Evolutionary conservation across 2,113 vertebrate genomes (phyloP).

Genomic region (Cinclus mexicanus): DNA sequence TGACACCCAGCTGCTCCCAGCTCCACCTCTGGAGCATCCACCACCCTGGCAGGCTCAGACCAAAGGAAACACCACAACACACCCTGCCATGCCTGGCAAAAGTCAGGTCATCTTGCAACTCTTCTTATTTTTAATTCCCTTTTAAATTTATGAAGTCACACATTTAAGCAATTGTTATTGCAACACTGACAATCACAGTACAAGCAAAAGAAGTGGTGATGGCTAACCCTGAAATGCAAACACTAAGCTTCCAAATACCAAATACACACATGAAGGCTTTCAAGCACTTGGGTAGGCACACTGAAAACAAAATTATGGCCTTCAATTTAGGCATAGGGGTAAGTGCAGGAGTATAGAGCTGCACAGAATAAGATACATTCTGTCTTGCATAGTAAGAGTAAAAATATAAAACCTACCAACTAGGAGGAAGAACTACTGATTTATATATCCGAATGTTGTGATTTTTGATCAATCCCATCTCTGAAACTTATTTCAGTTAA

Average conservation of each 20-base stretch:
- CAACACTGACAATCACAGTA: not conserved
- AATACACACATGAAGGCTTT: not conserved
- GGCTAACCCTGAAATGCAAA: not conserved
- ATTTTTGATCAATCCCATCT: not conserved
- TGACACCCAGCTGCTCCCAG: no score
- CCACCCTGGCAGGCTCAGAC: not conserved
- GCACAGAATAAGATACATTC: rapidly evolving
- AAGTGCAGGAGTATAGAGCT: not conserved
- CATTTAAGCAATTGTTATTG: not conserved
- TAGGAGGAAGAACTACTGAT: not conserved
- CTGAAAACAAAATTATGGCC: not conserved
- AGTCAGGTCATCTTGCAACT: not conserved
- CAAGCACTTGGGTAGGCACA: not conserved
- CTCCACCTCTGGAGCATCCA: not conserved
- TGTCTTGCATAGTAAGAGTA: not conserved
- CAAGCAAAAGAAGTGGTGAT: not conserved
- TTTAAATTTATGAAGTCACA: not conserved
- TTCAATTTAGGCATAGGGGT: not conserved
- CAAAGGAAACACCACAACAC: not conserved
- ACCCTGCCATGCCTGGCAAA: not conserved
- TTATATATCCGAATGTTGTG: not conserved
- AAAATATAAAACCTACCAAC: not conserved
- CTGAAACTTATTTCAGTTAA: not conserved
- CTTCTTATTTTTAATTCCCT: not conserved
- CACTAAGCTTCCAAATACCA: not conserved